These are phyloP conservation scores for Premnoplex brunnescens DNA, from an alignment of 2,797 vertebrate species.

Conservation along the genomic window DNA sequence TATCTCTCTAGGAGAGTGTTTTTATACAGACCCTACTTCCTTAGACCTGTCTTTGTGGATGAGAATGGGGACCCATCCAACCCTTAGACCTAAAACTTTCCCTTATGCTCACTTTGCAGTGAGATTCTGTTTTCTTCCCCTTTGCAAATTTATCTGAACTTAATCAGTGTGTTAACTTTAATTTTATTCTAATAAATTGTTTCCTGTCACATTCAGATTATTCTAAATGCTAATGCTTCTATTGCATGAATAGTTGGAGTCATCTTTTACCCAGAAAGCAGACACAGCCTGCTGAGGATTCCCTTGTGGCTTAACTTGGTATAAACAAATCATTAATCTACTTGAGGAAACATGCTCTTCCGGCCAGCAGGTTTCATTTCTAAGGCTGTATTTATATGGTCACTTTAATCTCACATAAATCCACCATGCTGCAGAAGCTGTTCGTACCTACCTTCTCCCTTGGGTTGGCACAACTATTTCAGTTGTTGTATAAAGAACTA, in stretches of 20 bases:
- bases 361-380: not conserved
- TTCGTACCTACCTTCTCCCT: not conserved
- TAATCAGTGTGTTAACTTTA: not conserved
- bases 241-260: not conserved
- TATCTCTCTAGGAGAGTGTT: not conserved
- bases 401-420: not conserved
- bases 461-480: not conserved
- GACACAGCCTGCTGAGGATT: not conserved
- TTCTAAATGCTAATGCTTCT: not conserved
- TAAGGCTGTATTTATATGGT: not conserved
- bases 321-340: slow-evolving; percentile 19
- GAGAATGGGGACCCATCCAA: not conserved
- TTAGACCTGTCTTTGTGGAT: not conserved
- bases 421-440: not conserved
- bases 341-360: slow-evolving; percentile 7
- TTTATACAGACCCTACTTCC: not conserved
- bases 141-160: not conserved
- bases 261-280: not conserved
- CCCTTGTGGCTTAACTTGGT: not conserved
- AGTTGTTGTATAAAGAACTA: not conserved
- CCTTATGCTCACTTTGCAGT: not conserved
- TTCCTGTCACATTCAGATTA: not conserved
- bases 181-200: not conserved
- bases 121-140: not conserved
- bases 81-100: not conserved